Evolutionary conservation across 2,888 invertebrate species (phyloP), one percentile per base, ranked within the genome.

Genomic region (Rotaria sp.): DNA sequence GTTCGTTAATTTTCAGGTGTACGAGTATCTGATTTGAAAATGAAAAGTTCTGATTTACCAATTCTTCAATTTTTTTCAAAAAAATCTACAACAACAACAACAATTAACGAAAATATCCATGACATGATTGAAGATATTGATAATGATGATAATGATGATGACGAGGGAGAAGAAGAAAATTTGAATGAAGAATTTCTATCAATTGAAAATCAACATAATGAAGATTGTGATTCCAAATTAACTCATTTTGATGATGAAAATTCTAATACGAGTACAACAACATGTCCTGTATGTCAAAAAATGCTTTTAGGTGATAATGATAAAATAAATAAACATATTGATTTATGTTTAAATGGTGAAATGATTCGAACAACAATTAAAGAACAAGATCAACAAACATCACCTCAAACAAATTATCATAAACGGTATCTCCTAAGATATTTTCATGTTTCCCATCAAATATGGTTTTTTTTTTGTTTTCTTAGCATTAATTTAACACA

Each of bases 301-400:
- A 13, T 84, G 21, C 38, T 84, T 30, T 26, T 38, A 30, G 84
- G 84, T 41, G 57, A 84, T 52, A 55, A 55, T 38, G 84, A 84
- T 13, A 57, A 57, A 38, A 50, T 84, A 1, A 55, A 84, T 57
- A 38, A 55, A 84, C 84, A 84, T 41, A 55, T 84, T 55, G 57
- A 84, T 59, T 18, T 84, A 48, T 84, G 84, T 84, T 26, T 84
- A 80, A 80, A 80, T 80, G 80, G 80, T 15, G 45, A 41, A 45
- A 80, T 80, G 41, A 15, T 80, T 80, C 41, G n/a, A 80, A 24
- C 80, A 45, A 80, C 80, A 80, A 80, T 80, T 7, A 80, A 80
- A 80, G 80, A 80, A 45, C 13, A 80, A 80, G n/a, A 80, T 45
- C 45, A 45, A 80, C 45, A 21, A 67, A 67, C 35, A 67, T 67